Evolutionary conservation across 2,888 invertebrate genomes (phyloP).

Genomic region (Drosophila colorata): DNA sequence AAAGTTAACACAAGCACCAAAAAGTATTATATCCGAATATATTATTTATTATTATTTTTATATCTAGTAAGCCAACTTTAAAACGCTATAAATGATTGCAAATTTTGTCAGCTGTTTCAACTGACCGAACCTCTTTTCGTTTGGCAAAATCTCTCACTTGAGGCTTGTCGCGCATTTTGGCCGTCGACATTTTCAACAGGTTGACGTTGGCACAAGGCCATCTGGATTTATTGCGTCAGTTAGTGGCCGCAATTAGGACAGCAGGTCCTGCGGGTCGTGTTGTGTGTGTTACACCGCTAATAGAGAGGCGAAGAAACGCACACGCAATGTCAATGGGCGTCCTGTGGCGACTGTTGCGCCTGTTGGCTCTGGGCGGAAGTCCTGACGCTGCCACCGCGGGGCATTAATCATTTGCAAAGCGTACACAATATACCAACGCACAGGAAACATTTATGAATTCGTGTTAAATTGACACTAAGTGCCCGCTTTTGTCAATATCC

Average conservation of each 20-base stretch:
- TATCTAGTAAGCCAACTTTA: too few species aligned
- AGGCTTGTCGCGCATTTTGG: not conserved
- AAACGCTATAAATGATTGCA: too few species aligned
- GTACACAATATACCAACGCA: constrained; percentile 22
- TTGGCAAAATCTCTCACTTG: not conserved
- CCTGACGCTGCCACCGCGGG: constrained; percentile 10
- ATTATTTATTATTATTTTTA: too few species aligned
- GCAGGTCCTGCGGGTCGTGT: constrained; percentile 28
- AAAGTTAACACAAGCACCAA: too few species aligned
- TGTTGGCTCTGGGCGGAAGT: too few species aligned
- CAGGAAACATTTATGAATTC: constrained; percentile 53
- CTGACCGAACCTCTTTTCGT: not conserved
- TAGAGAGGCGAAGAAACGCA: not conserved
- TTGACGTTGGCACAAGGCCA: constrained; percentile 5
- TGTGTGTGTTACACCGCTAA: not conserved
- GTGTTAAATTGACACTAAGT: constrained; percentile 71
- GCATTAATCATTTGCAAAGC: constrained; percentile 53
- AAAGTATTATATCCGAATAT: too few species aligned
- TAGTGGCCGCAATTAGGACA: constrained; percentile 41
- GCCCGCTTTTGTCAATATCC: constrained; percentile 63
- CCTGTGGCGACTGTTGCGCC: constrained; percentile 10
- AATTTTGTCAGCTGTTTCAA: too few species aligned
- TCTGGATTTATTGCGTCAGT: constrained; percentile 31
- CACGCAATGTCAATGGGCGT: constrained; percentile 32
- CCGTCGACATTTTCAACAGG: constrained; percentile 29